These are phyloP conservation scores for Oncorhynchus keta DNA, from an alignment of 2,113 vertebrate species.

Conservation along the genomic window DNA sequence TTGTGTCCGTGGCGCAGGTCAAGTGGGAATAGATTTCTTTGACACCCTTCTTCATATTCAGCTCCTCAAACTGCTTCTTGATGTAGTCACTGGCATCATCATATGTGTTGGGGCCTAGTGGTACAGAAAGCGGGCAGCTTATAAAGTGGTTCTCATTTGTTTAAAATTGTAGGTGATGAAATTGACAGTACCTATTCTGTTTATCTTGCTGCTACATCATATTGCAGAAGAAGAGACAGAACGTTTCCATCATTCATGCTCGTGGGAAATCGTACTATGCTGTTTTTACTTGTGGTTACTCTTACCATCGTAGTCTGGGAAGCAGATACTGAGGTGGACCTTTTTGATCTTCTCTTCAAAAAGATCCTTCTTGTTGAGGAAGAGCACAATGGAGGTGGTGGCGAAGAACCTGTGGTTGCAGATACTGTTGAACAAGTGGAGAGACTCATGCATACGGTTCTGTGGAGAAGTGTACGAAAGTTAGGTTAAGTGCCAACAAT, in stretches of 20 bases:
- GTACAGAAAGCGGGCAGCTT: neutral
- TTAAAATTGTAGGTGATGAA: neutral
- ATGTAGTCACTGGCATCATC: constrained; percentile 92
- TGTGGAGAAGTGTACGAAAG: constrained; percentile 56
- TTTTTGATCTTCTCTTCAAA: constrained; percentile 97
- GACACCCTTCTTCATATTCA: constrained; percentile 96
- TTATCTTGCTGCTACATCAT: too few relatives aligned
- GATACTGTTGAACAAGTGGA: constrained; percentile 99
- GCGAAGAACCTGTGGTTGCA: constrained; percentile 99
- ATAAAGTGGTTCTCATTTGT: neutral
- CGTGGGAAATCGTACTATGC: neutral
- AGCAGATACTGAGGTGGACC: constrained; percentile 96
- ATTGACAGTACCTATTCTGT: neutral
- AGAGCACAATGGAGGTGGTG: constrained; percentile 95
- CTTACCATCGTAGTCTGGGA: constrained; percentile 94
- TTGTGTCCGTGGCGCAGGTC: constrained; percentile 98
- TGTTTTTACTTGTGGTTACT: neutral
- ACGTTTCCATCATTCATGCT: neutral
- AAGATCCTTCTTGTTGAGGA: constrained; percentile 99
- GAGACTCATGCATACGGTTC: constrained; percentile 98
- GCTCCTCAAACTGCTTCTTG: constrained; percentile 90
- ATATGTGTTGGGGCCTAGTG: constrained; percentile 88
- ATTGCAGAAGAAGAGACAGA: neutral
- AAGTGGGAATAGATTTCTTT: constrained; percentile 98
- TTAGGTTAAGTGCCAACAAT: neutral